These are phyloP conservation scores for Homalodisca vitripennis DNA, from an alignment of 1,140 invertebrate genomes.

Conservation along the genomic window DNA sequence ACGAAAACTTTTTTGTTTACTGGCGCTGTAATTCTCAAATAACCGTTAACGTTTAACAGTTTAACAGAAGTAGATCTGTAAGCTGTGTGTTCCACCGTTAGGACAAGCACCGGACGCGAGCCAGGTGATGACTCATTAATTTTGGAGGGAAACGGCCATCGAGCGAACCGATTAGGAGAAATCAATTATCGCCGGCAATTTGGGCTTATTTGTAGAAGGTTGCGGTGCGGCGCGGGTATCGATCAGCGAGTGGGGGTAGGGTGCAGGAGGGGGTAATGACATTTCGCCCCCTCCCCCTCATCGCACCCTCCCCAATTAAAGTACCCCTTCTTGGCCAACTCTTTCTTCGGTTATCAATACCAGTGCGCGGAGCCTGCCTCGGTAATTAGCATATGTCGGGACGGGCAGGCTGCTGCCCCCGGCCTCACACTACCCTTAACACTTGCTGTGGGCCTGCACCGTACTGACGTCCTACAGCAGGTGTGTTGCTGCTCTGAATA, in stretches of 20 bases:
- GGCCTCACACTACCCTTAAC: background rate
- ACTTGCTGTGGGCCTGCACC: no score
- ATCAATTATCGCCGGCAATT: background rate
- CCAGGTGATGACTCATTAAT: no score
- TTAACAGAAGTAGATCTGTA: no score
- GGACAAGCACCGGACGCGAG: no score
- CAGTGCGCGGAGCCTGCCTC: background rate
- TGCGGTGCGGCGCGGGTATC: background rate
- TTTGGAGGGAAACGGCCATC: no score
- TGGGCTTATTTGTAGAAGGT: conserved; percentile 7
- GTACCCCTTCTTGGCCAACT: conserved; percentile 9
- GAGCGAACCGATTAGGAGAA: no score
- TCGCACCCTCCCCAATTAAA: conserved; percentile 12
- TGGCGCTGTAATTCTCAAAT: no score
- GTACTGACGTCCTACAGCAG: no score
- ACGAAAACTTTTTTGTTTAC: no score
- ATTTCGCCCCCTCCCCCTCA: background rate
- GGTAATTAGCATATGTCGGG: background rate
- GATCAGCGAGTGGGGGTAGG: background rate
- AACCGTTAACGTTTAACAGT: no score
- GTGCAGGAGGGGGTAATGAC: conserved; percentile 1
- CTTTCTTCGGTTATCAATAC: background rate
- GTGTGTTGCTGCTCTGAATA: no score
- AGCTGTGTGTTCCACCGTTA: no score
- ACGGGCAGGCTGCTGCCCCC: background rate